A percentile compares a stretch with the other conserved stretches of the same genome.
phyloP scores from a whole-genome alignment of 1,140 invertebrate genomes.

The Mesaphorura yosii region DNA sequence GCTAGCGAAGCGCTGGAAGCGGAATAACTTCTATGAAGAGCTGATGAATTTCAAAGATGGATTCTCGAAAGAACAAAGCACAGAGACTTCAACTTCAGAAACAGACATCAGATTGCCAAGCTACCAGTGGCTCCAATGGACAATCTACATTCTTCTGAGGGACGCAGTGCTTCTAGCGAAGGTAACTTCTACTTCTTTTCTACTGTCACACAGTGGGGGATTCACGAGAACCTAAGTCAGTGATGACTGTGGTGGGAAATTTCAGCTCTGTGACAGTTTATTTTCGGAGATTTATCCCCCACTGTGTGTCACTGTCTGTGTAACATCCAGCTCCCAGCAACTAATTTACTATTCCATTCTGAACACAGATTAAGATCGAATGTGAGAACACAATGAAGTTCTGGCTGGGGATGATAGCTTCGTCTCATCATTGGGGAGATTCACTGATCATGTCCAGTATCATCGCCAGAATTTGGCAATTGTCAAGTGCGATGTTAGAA shows the following conservation, averaged over 20 bases:
- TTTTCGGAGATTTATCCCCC: background rate
- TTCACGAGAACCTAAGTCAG: too few species aligned
- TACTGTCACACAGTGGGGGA: too few species aligned
- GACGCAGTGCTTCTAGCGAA: slow-evolving; percentile 21
- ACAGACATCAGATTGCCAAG: background rate
- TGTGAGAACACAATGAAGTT: slow-evolving; percentile 19
- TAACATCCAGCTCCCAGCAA: too few species aligned
- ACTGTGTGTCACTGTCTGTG: too few species aligned
- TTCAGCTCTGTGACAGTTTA: background rate
- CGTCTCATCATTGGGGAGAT: slow-evolving; percentile 26
- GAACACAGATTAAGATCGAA: slow-evolving; percentile 21
- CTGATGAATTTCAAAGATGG: slow-evolving; percentile 2
- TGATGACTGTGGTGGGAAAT: background rate
- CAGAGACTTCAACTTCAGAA: background rate
- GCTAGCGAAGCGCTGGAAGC: slow-evolving; percentile 13
- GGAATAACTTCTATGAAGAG: slow-evolving; percentile 13
- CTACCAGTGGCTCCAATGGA: slow-evolving; percentile 19
- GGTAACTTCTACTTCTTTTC: too few species aligned
- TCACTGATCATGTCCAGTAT: slow-evolving; percentile 21
- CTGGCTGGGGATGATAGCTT: slow-evolving; percentile 24
- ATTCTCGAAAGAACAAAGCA: background rate
- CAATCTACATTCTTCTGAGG: slow-evolving; percentile 14
- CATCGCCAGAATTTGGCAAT: slow-evolving; percentile 22
- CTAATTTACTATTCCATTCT: too few species aligned
- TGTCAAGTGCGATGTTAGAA: too few species aligned